Evolutionary conservation across 2,888 invertebrate genomes (phyloP).

Genomic region (Gari tellinella): DNA sequence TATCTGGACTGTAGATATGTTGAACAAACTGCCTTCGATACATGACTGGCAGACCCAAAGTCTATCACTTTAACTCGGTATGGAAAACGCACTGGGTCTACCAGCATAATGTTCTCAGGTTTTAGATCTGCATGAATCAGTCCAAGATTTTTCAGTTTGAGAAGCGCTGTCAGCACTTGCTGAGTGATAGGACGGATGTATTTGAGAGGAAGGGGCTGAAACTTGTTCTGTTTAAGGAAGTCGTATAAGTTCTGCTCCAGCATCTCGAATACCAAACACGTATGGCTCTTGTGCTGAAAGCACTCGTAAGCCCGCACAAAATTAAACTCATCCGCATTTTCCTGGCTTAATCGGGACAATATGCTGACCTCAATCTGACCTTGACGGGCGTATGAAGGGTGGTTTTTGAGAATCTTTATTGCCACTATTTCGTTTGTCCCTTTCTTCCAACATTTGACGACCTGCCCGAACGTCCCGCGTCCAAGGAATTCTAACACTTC

Average conservation of each 20-base stretch:
- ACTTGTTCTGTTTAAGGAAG: conserved; percentile 99
- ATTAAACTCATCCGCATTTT: conserved; percentile 91
- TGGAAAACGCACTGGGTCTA: conserved; percentile 98
- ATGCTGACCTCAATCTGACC: conserved; percentile 98
- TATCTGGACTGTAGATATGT: conserved; percentile 99
- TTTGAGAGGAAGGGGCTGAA: conserved; percentile 98
- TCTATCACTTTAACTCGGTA: conserved; percentile 99
- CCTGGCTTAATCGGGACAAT: conserved; percentile 84
- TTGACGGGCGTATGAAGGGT: conserved; percentile 99
- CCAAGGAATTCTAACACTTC: conserved; percentile 99
- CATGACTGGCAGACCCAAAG: conserved; percentile 99
- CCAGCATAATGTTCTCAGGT: conserved; percentile 99
- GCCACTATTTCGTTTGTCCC: conserved; percentile 99
- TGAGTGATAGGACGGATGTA: conserved; percentile 99
- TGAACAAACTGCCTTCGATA: conserved; percentile 99
- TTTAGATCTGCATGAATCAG: conserved; percentile 99
- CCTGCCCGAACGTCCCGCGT: conserved; percentile 98
- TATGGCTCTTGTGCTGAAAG: conserved; percentile 99
- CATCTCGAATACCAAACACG: conserved; percentile 99
- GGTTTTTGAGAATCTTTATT: conserved; percentile 99
- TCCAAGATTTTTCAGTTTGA: conserved; percentile 97
- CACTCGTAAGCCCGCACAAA: conserved; percentile 99
- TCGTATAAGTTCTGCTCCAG: conserved; percentile 99
- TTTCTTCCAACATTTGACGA: conserved; percentile 99
- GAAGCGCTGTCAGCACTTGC: conserved; percentile 94